phyloP scores from a whole-genome alignment of 92 coral and sea anemone genomes.

The Pocillopora grandis region DNA sequence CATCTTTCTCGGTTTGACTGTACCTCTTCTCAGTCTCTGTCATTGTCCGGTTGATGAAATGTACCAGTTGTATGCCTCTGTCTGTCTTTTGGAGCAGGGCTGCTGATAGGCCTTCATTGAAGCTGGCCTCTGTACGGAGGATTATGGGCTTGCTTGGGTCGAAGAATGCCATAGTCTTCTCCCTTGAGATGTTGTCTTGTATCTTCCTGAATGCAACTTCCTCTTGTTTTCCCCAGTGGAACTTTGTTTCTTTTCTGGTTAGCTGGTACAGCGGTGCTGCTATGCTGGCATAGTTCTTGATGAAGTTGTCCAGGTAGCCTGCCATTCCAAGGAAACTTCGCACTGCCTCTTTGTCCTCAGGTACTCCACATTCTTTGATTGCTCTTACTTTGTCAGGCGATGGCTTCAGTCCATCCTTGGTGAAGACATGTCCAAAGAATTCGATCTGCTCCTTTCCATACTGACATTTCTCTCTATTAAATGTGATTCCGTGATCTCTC shows the following conservation, averaged over 20 bases:
- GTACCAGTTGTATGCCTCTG: no score
- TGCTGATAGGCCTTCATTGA: conserved; percentile 49
- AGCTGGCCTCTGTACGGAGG: conserved; percentile 23
- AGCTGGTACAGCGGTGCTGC: conserved; percentile 49
- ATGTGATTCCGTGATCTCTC: conserved; percentile 1
- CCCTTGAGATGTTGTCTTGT: conserved; percentile 49
- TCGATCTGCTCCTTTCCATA: conserved; percentile 34
- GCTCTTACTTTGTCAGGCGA: conserved; percentile 47
- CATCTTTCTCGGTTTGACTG: neutral
- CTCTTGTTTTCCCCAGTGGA: conserved; percentile 45
- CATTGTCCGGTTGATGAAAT: no score
- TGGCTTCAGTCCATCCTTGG: conserved; percentile 29
- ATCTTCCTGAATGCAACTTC: conserved; percentile 5
- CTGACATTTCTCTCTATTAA: conserved; percentile 48
- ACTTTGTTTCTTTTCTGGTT: conserved; percentile 51
- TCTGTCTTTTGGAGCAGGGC: conserved; percentile 47
- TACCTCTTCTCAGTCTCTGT: neutral
- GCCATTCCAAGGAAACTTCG: conserved; percentile 51
- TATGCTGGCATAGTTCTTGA: neutral
- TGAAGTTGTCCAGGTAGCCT: neutral
- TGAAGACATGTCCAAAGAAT: conserved; percentile 49
- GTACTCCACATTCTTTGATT: conserved; percentile 50
- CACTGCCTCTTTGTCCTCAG: conserved; percentile 54
- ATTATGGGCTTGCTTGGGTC: conserved; percentile 14
- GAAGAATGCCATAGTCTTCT: neutral